Conservation (phyloP, 2,113 vertebrate genomes). For the Tetrax tetrax region DNA sequence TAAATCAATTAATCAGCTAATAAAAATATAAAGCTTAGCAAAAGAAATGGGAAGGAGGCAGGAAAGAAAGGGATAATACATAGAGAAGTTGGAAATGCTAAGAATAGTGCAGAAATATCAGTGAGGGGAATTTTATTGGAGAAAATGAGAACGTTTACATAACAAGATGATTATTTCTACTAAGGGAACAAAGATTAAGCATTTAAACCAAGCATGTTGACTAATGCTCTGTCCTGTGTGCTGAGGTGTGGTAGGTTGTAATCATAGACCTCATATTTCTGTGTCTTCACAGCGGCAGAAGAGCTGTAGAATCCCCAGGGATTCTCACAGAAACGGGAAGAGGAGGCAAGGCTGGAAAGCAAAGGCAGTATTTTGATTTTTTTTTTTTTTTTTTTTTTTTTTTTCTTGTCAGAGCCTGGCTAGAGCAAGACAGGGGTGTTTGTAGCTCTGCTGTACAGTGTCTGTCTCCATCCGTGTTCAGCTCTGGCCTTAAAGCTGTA, state of each 20-base stretch:
- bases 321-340: not conserved
- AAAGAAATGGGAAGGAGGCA: not conserved
- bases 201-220: not conserved
- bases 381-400: too few species aligned
- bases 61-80: not conserved
- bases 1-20: not conserved
- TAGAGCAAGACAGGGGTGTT: not conserved
- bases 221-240: not conserved
- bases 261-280: not conserved
- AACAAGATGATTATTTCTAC: not conserved
- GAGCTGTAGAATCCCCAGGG: not conserved
- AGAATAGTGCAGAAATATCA: not conserved
- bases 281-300: not conserved
- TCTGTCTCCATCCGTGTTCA: not conserved
- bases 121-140: not conserved
- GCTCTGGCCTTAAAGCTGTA: not conserved
- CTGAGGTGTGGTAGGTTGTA: not conserved
- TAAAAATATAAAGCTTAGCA: not conserved
- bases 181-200: not conserved
- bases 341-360: not conserved
- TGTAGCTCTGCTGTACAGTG: not conserved
- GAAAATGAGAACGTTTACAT: not conserved
- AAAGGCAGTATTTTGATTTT: not conserved
- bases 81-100: not conserved
- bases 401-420: not conserved